Evolutionary conservation across 2,797 vertebrate species (phyloP).

Genomic region (Enteromius mattozi): DNA sequence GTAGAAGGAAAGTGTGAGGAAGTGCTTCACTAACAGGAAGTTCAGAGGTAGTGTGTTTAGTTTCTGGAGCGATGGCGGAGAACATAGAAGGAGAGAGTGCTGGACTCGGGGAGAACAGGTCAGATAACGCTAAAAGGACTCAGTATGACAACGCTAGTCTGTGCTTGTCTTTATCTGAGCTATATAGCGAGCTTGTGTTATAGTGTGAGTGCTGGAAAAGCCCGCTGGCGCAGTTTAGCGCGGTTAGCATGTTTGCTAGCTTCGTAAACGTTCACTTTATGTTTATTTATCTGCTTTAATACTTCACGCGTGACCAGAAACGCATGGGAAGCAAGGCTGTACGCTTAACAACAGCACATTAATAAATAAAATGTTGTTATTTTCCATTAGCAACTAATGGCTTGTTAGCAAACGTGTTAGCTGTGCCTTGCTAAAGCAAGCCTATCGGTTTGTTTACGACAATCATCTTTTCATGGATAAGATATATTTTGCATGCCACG

Average conservation of each 20-base stretch:
- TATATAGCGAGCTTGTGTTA: not conserved
- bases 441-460: not conserved
- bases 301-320: not conserved
- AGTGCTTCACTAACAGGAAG: constrained; percentile 73
- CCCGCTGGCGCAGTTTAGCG: not conserved
- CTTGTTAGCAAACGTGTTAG: not conserved
- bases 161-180: not conserved
- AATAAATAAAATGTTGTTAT: not conserved
- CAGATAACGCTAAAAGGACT: constrained; percentile 51
- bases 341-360: not conserved
- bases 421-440: not conserved
- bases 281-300: not conserved
- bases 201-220: not conserved
- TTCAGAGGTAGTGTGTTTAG: constrained; percentile 29
- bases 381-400: not conserved
- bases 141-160: too few relatives aligned
- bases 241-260: constrained; percentile 38
- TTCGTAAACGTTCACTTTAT: not conserved
- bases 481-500: not conserved
- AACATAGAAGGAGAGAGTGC: constrained; percentile 82
- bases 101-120: constrained; percentile 82
- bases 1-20: not conserved
- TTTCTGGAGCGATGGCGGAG: constrained; percentile 85
- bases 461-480: not conserved
- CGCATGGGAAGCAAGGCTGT: not conserved